Evolutionary conservation across 1,140 invertebrate genomes (phyloP), one percentile per base, ranked within the genome.

Genomic region (Hermetia illucens): DNA sequence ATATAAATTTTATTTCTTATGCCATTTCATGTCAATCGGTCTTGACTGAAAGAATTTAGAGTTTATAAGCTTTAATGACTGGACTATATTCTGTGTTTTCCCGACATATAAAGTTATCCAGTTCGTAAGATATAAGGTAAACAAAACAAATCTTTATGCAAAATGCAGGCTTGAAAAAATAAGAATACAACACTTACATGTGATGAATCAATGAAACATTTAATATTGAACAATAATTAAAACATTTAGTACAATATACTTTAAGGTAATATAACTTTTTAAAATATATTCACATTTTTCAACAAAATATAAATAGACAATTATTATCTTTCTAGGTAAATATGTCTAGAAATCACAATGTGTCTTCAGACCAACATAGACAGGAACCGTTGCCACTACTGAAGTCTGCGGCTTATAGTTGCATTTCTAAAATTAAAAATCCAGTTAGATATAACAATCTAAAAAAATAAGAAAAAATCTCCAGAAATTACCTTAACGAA

Each of bases 311-410:
- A 38, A 38, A 5, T 55, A 58, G 19, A 51, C 55, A 12, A 44
- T 58, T 3, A 55, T 33, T 25, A 45, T 58, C 31, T 58, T 55
- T 48, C 46, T 9, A 27, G 24, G 45, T n/a, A 58, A 55, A 43
- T 58, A 53, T 58, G 48, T 58, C 45, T 21, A 40, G 8, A 51
- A 51, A 39, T 33, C 43, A 10, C 21, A 37, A 15, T 15, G n/a
- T 29, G n/a, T 13, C 9, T 4, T 29, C 16, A 15, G 27, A 4
- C 3, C 12, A 12, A 29, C 27, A 4, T 13, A 4, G 3, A 3
- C 16, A 13, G 27, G 27, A 8, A 29, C n/a, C 17, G 30, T 32
- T 5, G 13, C 30, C 6, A 32, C 17, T 32, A 5, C 5, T 5
- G 30, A 13, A 16, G 6, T 6, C 17, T 5, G 30, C 16, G 5